Evolutionary conservation across 2,888 invertebrate genomes (phyloP), one percentile per base, ranked within the genome.

Genomic region (Lysandra bellargus): DNA sequence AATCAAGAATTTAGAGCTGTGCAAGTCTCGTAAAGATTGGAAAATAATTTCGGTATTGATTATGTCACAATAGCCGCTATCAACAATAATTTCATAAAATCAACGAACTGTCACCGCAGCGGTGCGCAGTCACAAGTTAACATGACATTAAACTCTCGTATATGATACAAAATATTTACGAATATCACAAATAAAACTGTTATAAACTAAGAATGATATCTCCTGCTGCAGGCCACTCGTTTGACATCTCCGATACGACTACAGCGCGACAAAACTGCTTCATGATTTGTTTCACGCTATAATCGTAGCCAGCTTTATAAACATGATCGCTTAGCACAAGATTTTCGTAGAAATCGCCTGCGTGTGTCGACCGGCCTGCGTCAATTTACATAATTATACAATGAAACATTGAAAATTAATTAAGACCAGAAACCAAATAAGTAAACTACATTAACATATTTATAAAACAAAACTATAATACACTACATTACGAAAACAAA

Each of bases 111-210:
- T 85, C 87, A 86, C 84, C 85, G 86, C 75, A 49, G 53, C 76
- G 76, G 53, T 53, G 53, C 12, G 44, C 74, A 74, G 74, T 74
- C 74, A 74, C 53, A 49, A 90, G 91, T 93, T 91, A 93, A 92
- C 91, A 89, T 87, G 86, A 88, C 87, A 76, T 90, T 92, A 92
- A 91, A 93, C 91, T 92, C 92, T 93, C 92, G 79, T 80, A 78
- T 79, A 84, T 89, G 88, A 90, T 88, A 92, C 90, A 93, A 93
- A 93, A 92, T 92, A 91, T 92, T 90, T 88, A 89, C 91, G 90
- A 91, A 92, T 94, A 93, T 93, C 94, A 93, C 93, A 93, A 93
- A 93, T 88, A 87, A 92, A 91, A 92, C 57, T 76, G 76, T 89
- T 90, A 89, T 87, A 86, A 88, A 88, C 86, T 85, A 85, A 86